Evolutionary conservation across 2,797 vertebrate genomes (phyloP), one percentile per base, ranked within the genome.

Genomic region (Falco berigora): DNA sequence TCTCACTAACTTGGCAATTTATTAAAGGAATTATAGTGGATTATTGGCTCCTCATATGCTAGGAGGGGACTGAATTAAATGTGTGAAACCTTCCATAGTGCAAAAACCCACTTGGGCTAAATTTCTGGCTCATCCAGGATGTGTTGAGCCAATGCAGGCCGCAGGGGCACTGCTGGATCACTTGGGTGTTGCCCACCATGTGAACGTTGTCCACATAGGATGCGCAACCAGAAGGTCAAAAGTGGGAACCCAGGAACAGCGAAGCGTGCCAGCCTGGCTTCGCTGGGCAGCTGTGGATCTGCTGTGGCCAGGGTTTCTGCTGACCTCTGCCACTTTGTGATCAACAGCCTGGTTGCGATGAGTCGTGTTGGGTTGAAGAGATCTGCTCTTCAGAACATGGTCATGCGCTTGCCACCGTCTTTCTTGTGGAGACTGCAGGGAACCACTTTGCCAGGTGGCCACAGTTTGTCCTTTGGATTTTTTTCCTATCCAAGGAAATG

Each of bases 231-330:
- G 34, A 63, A 82, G n/a, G 32, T 69, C 38, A 44, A 24, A 86
- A 92, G 8, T 30, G 15, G 36, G 22, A 46, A 32, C 14, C n/a
- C 11, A 21, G 28, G 44, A 36, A 84, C 14, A 50, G 18, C 1
- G 1, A 49, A 88, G 32, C 40, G 9, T 4, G 5, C 30, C 32
- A 20, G 1, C 1, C 42, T 32, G 52, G 21, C 25, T 71, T 79
- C 49, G 7, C 14, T 61, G 56, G 36, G 49, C 32, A 11, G 8
- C 53, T 52, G 32, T 3, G 0, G 36, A 61, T 13, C 36, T 47
- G 46, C 68, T 0, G 0, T 2, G 7, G 24, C 21, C 38, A 28
- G 38, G 25, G 16, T 9, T 77, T 59, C 50, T 76, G 19, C 4
- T 20, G 68, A 62, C 7, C 36, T 9, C 36, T 47, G 62, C 24